Evolutionary conservation across 2,113 vertebrate genomes (phyloP), one percentile per base, ranked within the genome.

Genomic region (Prietella phreatophila): DNA sequence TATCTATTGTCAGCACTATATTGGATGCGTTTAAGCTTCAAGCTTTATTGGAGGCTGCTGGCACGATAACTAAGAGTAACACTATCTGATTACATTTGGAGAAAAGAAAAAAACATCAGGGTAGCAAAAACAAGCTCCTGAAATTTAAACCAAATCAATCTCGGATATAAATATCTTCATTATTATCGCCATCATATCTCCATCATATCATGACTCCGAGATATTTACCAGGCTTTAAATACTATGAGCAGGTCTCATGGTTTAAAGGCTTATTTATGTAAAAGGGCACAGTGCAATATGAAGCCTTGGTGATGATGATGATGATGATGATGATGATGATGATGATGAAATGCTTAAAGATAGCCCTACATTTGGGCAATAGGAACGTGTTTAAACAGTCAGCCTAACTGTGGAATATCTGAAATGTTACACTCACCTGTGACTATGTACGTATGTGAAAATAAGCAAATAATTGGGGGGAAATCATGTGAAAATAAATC

Each of bases 251-350:
- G 87, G 87, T 10, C 87, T 85, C 82, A 79, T 69, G 9, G 58
- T 81, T 86, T 56, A 81, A 87, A 82, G 63, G 50, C 63, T 84
- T 83, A 76, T 22, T 85, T 58, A 56, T 88, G 75, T 53, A 69
- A 67, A 88, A 88, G 87, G 83, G 82, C 71, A 84, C n/a, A 61
- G 82, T 88, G 87, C 73, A 88, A 85, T 88, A 88, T 30, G 30
- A n/a, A 78, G 36, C 25, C 4, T 39, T 87, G 65, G 73, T 73
- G 78, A 82, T 60, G 65, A 87, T 71, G 78, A 82, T 84, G 83
- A n/a, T 65, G 30, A 71, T 60, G 65, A 87, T 71, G 78, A 82
- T 84, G 83, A n/a, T 65, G 30, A 71, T 60, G 65, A 87, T 82
- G 65, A 82, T 87, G 67, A 83, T 42, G 60, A 7, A 78, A 78